Evolutionary conservation across 2,797 vertebrate genomes (phyloP).

Genomic region (Sylvia borin): DNA sequence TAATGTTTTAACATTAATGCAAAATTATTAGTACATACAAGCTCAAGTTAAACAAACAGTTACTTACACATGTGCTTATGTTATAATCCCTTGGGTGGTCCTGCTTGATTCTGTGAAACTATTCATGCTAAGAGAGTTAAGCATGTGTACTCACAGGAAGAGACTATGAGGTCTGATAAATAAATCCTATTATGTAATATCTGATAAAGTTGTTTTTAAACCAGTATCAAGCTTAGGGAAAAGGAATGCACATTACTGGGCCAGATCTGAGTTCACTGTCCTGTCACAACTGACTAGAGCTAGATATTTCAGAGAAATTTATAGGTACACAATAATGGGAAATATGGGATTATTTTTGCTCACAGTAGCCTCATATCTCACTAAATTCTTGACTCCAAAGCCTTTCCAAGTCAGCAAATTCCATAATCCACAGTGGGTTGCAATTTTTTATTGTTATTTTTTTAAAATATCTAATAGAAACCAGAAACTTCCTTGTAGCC

Average conservation of each 20-base stretch:
- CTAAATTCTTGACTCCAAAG: background rate
- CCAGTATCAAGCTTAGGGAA: background rate
- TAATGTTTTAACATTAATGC: background rate
- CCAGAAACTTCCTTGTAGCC: background rate
- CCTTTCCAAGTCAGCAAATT: background rate
- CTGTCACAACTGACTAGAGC: background rate
- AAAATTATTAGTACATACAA: background rate
- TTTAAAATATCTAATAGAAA: background rate
- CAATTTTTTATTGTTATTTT: background rate
- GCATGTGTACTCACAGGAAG: slow-evolving; percentile 42
- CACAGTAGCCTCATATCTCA: background rate
- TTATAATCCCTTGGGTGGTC: slow-evolving; percentile 48
- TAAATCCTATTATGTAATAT: slow-evolving; percentile 53
- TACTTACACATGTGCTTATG: background rate
- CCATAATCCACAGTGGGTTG: background rate
- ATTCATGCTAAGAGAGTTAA: slow-evolving; percentile 10
- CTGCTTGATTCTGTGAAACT: slow-evolving; percentile 10
- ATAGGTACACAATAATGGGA: background rate
- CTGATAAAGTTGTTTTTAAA: slow-evolving; percentile 58
- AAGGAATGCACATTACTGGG: background rate
- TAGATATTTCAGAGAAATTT: background rate
- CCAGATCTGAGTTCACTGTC: slow-evolving; percentile 2
- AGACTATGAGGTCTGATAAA: slow-evolving; percentile 9
- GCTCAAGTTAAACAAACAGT: background rate
- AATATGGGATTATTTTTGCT: background rate